Evolutionary conservation across 1,140 invertebrate genomes (phyloP).

Genomic region (Prorops nasuta): DNA sequence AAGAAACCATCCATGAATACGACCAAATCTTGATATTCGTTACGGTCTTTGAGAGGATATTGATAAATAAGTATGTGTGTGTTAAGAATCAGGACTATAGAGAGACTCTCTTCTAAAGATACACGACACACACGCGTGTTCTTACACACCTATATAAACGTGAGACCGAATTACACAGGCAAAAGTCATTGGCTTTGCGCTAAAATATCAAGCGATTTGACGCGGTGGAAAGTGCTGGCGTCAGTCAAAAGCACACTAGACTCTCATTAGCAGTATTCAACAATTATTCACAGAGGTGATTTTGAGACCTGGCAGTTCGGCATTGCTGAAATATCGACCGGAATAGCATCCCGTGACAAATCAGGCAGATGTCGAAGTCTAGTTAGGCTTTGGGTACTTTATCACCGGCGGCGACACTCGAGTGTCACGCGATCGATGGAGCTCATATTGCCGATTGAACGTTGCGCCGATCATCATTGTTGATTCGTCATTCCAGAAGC

Average conservation of each 20-base stretch:
- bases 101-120: too few relatives aligned
- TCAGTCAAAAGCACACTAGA: conserved; percentile 38
- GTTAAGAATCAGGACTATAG: too few relatives aligned
- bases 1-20: too few relatives aligned
- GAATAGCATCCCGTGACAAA: conserved; percentile 45
- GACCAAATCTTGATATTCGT: too few relatives aligned
- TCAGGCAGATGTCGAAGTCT: conserved; percentile 50
- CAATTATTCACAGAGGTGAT: conserved; percentile 51
- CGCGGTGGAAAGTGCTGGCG: conserved; percentile 27
- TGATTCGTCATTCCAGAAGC: conserved; percentile 24
- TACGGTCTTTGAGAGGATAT: too few relatives aligned
- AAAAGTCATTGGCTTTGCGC: too few relatives aligned
- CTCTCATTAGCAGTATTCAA: conserved; percentile 53
- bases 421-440: conserved; percentile 30
- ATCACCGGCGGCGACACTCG: conserved; percentile 19
- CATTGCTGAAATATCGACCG: conserved; percentile 27
- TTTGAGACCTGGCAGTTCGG: background rate
- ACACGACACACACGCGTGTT: too few relatives aligned
- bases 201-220: conserved; percentile 28
- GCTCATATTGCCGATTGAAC: conserved; percentile 22
- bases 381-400: conserved; percentile 42
- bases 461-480: conserved; percentile 32
- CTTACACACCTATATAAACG: too few relatives aligned
- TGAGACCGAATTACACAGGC: too few relatives aligned
- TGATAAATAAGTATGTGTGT: too few relatives aligned